These are phyloP conservation scores for Sinocyclocheilus maitianheensis DNA, from an alignment of 2,113 vertebrate genomes.

Conservation along the genomic window DNA sequence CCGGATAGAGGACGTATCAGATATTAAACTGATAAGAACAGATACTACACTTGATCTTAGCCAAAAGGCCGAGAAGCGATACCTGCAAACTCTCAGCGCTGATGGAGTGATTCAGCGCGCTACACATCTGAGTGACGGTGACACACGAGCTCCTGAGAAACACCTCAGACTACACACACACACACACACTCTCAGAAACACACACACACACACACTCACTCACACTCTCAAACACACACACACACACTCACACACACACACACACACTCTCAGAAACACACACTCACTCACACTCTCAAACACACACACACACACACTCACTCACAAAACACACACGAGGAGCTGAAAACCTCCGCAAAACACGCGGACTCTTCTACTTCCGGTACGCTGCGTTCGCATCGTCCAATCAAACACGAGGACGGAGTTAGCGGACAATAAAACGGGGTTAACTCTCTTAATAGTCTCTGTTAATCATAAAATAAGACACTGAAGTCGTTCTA, in stretches of 20 bases:
- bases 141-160: neutral
- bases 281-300: neutral
- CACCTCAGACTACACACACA: neutral
- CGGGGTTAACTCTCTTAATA: no score
- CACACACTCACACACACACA: neutral
- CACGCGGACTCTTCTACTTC: neutral
- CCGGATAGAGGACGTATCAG: slow-evolving; percentile 70
- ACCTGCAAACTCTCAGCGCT: no score
- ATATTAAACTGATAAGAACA: slow-evolving; percentile 69
- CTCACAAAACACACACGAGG: neutral
- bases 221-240: no score
- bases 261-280: no score
- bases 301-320: neutral
- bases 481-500: no score
- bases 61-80: no score
- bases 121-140: neutral
- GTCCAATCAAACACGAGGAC: neutral
- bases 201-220: neutral
- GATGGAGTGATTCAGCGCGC: no score
- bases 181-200: no score
- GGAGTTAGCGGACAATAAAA: neutral
- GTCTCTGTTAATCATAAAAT: no score
- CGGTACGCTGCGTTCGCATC: neutral
- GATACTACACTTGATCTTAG: no score
- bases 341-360: neutral